Conservation (phyloP, 2,797 vertebrate genomes). For the Cynodonichthys magdalenae region DNA sequence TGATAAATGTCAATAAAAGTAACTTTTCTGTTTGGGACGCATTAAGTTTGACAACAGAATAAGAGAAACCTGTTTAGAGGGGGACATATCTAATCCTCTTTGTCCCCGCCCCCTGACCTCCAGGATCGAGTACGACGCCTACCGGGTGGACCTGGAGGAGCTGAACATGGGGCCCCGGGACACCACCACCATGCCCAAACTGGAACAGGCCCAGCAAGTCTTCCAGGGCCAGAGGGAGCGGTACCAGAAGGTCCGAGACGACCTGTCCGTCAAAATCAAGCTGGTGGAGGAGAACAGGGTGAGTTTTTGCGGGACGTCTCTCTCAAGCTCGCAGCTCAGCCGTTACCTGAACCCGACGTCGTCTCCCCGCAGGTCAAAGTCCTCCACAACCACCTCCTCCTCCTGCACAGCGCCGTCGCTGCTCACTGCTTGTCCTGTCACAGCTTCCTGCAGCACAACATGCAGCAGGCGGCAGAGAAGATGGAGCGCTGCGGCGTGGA, state of each 20-base stretch:
- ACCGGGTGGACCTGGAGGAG: constrained; percentile 92
- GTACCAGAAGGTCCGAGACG: constrained; percentile 87
- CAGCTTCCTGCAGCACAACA: constrained; percentile 88
- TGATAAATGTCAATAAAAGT: no score
- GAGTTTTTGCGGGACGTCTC: background rate
- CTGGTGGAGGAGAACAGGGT: constrained; percentile 95
- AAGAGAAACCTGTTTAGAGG: no score
- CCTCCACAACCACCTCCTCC: constrained; percentile 88
- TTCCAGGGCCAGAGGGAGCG: constrained; percentile 89
- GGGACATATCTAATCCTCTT: no score
- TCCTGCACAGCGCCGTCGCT: constrained; percentile 89
- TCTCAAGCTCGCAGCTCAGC: no score
- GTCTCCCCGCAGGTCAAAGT: constrained; percentile 86
- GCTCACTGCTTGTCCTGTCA: constrained; percentile 89
- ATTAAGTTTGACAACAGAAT: no score
- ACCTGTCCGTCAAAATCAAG: constrained; percentile 89
- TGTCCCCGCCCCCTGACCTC: background rate
- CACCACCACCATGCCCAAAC: constrained; percentile 85
- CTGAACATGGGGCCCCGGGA: constrained; percentile 91
- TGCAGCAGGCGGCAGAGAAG: constrained; percentile 81
- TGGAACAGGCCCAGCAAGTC: constrained; percentile 89
- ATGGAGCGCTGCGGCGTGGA: constrained; percentile 79
- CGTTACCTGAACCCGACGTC: no score
- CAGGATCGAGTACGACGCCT: constrained; percentile 93
- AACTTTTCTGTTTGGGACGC: no score